Percentiles rank a stretch among this genome's conserved stretches.
Conservation (phyloP, 2,888 invertebrate species). For the Lottia gigantea region DNA sequence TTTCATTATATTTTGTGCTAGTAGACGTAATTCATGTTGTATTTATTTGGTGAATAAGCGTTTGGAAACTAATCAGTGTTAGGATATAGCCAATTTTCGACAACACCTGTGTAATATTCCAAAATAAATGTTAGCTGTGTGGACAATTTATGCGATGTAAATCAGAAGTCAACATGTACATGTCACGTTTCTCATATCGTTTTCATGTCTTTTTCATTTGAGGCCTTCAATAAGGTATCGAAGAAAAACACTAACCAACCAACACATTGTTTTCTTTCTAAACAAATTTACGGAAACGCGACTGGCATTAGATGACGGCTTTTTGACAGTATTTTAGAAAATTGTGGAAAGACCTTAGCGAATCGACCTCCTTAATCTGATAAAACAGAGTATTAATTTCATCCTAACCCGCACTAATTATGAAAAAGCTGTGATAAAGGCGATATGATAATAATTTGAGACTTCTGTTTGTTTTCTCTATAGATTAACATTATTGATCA, state of each 20-base stretch:
- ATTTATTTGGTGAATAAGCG: constrained; percentile 8
- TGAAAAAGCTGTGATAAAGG: constrained; percentile 2
- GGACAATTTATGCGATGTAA: constrained; percentile 9
- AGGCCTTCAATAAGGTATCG: not conserved
- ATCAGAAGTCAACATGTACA: constrained; percentile 10
- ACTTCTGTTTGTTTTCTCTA: constrained; percentile 2
- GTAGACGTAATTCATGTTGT: not conserved
- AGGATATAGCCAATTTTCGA: not conserved
- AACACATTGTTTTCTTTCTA: not conserved
- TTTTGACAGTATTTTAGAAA: constrained; percentile 4
- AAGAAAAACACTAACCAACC: constrained; percentile 10
- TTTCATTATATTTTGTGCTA: not conserved
- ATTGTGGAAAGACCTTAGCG: too few species aligned
- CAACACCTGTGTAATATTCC: constrained; percentile 1
- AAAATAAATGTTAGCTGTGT: not conserved
- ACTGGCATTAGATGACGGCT: constrained; percentile 2
- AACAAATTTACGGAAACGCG: constrained; percentile 8
- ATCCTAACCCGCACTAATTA: not conserved
- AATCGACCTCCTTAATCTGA: too few species aligned
- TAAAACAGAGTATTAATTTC: constrained; percentile 1
- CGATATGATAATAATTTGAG: constrained; percentile 5
- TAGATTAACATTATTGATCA: constrained; percentile 1
- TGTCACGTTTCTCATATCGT: constrained; percentile 9
- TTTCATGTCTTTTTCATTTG: constrained; percentile 4
- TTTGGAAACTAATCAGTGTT: not conserved